A percentile compares a stretch with the other conserved stretches of the same genome.
phyloP scores from a whole-genome alignment of 2,888 invertebrate species.

The Tachina fera region DNA sequence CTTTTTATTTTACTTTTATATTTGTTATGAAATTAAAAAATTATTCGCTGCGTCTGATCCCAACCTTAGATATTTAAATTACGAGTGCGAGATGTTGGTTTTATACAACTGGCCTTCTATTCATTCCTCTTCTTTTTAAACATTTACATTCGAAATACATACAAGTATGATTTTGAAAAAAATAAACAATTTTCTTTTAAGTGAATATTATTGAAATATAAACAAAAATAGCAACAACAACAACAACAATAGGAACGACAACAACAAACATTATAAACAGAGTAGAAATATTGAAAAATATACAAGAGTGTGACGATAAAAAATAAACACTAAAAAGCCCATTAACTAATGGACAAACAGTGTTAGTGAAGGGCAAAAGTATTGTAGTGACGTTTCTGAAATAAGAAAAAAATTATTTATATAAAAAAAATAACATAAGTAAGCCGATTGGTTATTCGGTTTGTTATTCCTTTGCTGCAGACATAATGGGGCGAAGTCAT shows the following conservation, averaged over 20 bases:
- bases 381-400: no score
- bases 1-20: no score
- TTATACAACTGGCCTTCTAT: not conserved
- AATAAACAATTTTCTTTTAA: conserved; percentile 17
- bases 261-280: conserved; percentile 48
- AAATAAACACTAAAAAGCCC: conserved; percentile 18
- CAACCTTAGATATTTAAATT: not conserved
- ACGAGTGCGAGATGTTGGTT: not conserved
- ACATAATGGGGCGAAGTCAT: no score
- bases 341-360: conserved; percentile 26
- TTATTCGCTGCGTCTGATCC: not conserved
- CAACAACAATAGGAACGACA: not conserved
- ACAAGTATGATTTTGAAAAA: conserved; percentile 24
- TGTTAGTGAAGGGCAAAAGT: conserved; percentile 43
- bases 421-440: no score
- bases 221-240: conserved; percentile 19
- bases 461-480: no score
- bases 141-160: not conserved
- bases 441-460: no score
- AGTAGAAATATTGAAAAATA: conserved; percentile 56
- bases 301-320: conserved; percentile 5
- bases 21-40: not conserved
- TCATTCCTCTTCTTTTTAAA: not conserved
- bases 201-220: conserved; percentile 48
- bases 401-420: no score